Evolutionary conservation across 2,113 vertebrate genomes (phyloP).

Genomic region (Mus pahari): DNA sequence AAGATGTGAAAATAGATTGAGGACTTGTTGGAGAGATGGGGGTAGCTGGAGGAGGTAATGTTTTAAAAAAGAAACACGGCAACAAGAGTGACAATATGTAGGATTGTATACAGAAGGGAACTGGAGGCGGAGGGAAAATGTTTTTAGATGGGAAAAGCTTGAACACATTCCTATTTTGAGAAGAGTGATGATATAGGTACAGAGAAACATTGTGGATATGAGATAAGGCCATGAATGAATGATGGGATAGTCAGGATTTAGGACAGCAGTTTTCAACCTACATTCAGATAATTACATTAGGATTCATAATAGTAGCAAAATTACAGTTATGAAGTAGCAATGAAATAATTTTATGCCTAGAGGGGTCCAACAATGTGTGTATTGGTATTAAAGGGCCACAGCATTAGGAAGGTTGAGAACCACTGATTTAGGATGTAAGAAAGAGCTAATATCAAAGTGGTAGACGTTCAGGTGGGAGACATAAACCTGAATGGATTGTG

Average conservation of each 20-base stretch:
- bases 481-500: background rate
- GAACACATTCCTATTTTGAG: conserved; percentile 26
- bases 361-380: background rate
- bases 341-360: background rate
- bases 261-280: background rate
- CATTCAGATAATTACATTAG: background rate
- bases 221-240: background rate
- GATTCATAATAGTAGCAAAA: background rate
- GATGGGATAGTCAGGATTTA: background rate
- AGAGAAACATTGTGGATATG: background rate
- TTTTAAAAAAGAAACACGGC: background rate
- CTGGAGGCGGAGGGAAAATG: background rate
- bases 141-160: conserved; percentile 34
- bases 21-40: background rate
- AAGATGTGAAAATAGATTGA: background rate
- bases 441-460: background rate
- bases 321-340: background rate
- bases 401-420: background rate
- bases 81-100: background rate
- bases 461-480: background rate
- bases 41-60: background rate
- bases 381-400: background rate
- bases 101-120: background rate
- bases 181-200: background rate
- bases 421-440: background rate